Conservation (phyloP, 1,140 invertebrate genomes). For the Macrotrachela quadricornifera region DNA sequence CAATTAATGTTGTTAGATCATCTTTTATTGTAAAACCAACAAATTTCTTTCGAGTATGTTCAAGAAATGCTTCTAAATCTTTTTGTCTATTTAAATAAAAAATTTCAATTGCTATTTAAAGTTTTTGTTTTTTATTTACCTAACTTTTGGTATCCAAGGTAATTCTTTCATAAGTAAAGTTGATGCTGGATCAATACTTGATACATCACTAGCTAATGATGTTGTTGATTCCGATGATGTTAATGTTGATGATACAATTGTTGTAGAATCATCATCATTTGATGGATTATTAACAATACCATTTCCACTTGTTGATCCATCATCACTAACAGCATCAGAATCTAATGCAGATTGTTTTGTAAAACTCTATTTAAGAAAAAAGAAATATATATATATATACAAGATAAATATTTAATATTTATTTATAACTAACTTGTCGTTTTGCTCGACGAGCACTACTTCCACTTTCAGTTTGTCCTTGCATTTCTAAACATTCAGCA, state of each 20-base stretch:
- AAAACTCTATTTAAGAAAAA: no score
- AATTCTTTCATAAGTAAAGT: slow-evolving; percentile 35
- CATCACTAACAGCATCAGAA: no score
- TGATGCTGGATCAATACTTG: not conserved
- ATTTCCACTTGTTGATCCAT: no score
- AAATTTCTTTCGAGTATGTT: slow-evolving; percentile 74
- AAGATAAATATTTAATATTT: no score
- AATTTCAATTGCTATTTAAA: not conserved
- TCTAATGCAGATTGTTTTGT: no score
- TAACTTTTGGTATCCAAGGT: slow-evolving; percentile 83
- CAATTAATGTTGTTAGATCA: slow-evolving; percentile 60
- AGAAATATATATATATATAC: no score
- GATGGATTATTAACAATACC: no score
- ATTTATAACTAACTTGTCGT: no score
- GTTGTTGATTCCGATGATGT: not conserved
- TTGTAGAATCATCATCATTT: slow-evolving; percentile 14
- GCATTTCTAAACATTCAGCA: no score
- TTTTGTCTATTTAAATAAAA: not conserved
- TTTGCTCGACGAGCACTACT: no score
- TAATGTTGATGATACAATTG: slow-evolving; percentile 13
- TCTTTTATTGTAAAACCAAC: slow-evolving; percentile 41
- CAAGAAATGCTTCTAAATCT: slow-evolving; percentile 56
- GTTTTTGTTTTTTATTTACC: slow-evolving; percentile 12
- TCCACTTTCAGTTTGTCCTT: no score
- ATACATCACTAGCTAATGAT: slow-evolving; percentile 12